Conservation (phyloP, 2,888 invertebrate genomes). For the Ochropacha duplaris region DNA sequence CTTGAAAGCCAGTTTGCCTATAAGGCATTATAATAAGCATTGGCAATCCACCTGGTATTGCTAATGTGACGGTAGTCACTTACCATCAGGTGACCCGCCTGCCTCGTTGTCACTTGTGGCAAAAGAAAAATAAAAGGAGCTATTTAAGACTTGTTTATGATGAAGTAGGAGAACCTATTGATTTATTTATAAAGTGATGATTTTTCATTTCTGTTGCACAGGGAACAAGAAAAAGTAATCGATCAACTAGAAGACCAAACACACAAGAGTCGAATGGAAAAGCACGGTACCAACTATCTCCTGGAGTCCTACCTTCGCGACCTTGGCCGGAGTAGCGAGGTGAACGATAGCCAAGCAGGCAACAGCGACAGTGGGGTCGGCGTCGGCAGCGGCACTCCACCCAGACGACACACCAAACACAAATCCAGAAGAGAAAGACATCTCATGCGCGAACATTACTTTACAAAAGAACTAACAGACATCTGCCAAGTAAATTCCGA, state of each 20-base stretch:
- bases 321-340: constrained; percentile 69
- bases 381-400: constrained; percentile 85
- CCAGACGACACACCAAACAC: constrained; percentile 78
- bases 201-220: constrained; percentile 39
- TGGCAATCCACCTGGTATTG: too few relatives aligned
- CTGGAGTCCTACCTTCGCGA: constrained; percentile 88
- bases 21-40: too few relatives aligned
- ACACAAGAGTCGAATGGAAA: constrained; percentile 87
- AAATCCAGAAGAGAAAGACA: constrained; percentile 80
- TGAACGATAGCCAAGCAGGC: constrained; percentile 83
- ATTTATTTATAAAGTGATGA: too few relatives aligned
- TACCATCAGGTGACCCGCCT: too few relatives aligned
- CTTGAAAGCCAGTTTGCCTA: too few relatives aligned
- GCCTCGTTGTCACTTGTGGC: too few relatives aligned
- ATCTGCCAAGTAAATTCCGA: constrained; percentile 80
- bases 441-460: constrained; percentile 80
- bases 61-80: too few relatives aligned
- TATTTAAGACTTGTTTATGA: too few relatives aligned
- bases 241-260: constrained; percentile 90
- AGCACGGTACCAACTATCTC: constrained; percentile 90
- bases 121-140: too few relatives aligned
- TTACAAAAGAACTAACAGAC: constrained; percentile 79
- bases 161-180: too few relatives aligned
- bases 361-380: constrained; percentile 88
- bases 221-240: constrained; percentile 90